Evolutionary conservation across 2,888 invertebrate species (phyloP).

Genomic region (Perithous albicinctus): DNA sequence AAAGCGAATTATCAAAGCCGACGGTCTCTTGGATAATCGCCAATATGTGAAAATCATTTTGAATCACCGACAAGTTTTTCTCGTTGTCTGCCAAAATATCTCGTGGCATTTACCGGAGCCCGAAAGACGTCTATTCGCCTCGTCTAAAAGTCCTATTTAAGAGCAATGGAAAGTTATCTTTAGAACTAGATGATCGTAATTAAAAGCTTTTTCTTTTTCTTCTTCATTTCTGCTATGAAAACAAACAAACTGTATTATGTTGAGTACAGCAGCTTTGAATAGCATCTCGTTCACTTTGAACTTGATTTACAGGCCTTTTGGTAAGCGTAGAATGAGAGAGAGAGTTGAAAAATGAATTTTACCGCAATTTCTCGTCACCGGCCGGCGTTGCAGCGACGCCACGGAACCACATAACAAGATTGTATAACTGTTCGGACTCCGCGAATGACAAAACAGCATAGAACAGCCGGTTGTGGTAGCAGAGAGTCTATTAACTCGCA

Average conservation of each 20-base stretch:
- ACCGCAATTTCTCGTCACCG: not conserved
- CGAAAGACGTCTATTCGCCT: not conserved
- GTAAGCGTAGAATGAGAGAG: not conserved
- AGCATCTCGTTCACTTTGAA: constrained; percentile 27
- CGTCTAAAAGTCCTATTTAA: not conserved
- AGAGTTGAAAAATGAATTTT: not conserved
- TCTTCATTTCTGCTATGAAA: not conserved
- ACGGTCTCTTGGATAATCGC: constrained; percentile 17
- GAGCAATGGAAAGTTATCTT: not conserved
- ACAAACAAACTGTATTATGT: not conserved
- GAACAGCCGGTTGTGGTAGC: not conserved
- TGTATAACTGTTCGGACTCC: constrained; percentile 49
- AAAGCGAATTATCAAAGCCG: not conserved
- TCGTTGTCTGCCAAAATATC: constrained; percentile 10
- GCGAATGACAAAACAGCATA: constrained; percentile 21
- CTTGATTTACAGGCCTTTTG: constrained; percentile 10
- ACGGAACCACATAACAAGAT: constrained; percentile 28
- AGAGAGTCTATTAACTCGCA: constrained; percentile 45
- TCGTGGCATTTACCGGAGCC: not conserved
- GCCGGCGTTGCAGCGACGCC: not conserved
- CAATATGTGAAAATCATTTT: constrained; percentile 16
- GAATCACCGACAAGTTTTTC: constrained; percentile 10
- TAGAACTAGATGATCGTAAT: not conserved
- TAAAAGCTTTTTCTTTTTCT: not conserved
- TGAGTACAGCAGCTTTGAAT: not conserved